Evolutionary conservation across 2,888 invertebrate species (phyloP), one percentile per base, ranked within the genome.

Genomic region (Trichogramma evanescens): DNA sequence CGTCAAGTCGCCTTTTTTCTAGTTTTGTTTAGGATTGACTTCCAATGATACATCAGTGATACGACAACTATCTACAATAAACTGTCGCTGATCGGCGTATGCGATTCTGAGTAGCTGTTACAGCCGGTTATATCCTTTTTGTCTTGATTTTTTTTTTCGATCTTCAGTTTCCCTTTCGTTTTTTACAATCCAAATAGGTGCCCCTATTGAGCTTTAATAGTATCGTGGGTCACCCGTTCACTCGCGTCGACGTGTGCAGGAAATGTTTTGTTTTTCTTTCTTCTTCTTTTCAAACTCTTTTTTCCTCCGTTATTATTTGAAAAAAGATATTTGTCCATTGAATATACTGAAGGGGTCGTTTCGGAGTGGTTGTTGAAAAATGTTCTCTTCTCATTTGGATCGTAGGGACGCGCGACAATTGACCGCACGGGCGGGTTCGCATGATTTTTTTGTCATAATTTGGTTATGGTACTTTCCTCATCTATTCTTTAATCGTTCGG

Each of bases 201-300:
- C 66, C 67, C 65, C 67, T 66, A 65, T 66, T 63, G 26, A 26
- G 26, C 26, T 26, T 26, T 26, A 26, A 26, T 26, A 58, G 49
- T 50, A 46, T 63, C 63, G 50, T 64, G 70, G 71, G 67, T 72
- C 72, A 73, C 73, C 73, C 74, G 71, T 72, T 71, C 73, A 70
- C 74, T 72, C 73, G 70, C 66, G 69, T 71, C 70, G 68, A 69
- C 69, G 72, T 75, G 26, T 26, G 75, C 74, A 74, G 75, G 75
- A 75, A 74, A 69, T 75, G 75, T 75, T 75, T 75, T 74, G 75
- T 74, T 74, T 67, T 58, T 65, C 66, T 66, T 63, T 61, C 59
- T 57, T 44, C 45, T 61, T 54, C 52, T 50, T 59, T 54, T 56
- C 41, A 55, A 44, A 58, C 44, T 62, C 51, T 55, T 50, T 45